Base-by-base conservation (phyloP, 2,113 vertebrate species). In the Zosterops borbonicus region DNA sequence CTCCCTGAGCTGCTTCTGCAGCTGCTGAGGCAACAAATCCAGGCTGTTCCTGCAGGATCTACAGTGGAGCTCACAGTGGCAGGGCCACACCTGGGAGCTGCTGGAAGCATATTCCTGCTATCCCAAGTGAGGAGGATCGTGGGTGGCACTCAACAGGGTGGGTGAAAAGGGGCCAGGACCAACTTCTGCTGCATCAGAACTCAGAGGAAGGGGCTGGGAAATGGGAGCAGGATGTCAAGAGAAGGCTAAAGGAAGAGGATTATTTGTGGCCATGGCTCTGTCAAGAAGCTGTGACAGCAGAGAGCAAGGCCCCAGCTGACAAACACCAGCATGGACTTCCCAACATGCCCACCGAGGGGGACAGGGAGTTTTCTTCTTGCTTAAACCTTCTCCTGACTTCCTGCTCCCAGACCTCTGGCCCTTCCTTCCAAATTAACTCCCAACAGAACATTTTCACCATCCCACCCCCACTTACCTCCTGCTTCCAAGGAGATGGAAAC, bases 111-210 rank as follows among this genome's bases (percentile, higher is more conserved):
- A 3, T 23, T 71, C 64, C 74, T 89, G 81, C 71, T 85, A 60
- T 37, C 64, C 49, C 56, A 37, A 25, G 9, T 10, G 60, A 86
- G 68, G 56, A 96, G 60, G 79, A 24, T 58, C 3, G 0, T 20
- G 50, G 74, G 59, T 62, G 75, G 83, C 44, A 60, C 47, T 83
- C 59, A 58, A 55, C 18, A 84, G 89, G 76, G 68, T 83, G 69
- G 68, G 83, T 70, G 58, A n/a, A 78, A 83, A 75, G 80, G 93
- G 73, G 76, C 88, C 92, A 95, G 83, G 65, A 83, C 60, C 83
- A 93, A 89, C 95, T 96, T 96, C 95, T 96, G 95, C 96, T 97
- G 95, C 94, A 87, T 96, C 60, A 94, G 79, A 93, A 83, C 63
- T 83, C 1, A 0, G 68, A 70, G 76, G 74, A 92, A 58, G 53